Evolutionary conservation across 2,113 vertebrate species (phyloP).

Genomic region (Brachionichthys hirsutus): DNA sequence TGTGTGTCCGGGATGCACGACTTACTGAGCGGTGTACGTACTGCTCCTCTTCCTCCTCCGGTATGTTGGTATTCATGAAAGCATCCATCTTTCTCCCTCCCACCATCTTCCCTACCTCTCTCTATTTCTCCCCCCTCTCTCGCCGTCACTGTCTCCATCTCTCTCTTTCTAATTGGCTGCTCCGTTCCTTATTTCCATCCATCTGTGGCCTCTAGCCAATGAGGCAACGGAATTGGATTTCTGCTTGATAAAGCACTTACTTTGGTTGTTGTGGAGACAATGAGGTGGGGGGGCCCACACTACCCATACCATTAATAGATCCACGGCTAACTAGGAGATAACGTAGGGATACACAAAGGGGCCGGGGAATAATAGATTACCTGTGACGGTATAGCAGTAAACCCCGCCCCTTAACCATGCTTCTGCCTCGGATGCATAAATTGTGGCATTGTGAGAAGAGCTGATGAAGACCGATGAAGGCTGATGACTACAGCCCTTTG

Average conservation of each 20-base stretch:
- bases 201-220: slow-evolving; percentile 68
- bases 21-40: slow-evolving; percentile 34
- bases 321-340: slow-evolving; percentile 34
- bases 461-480: slow-evolving; percentile 39
- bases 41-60: slow-evolving; percentile 35
- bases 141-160: slow-evolving; percentile 27
- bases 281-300: slow-evolving; percentile 28
- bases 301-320: slow-evolving; percentile 36
- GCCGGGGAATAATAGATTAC: slow-evolving; percentile 32
- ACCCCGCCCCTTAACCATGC: slow-evolving; percentile 23
- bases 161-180: slow-evolving; percentile 69
- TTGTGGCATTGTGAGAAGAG: slow-evolving; percentile 23
- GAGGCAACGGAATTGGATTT: slow-evolving; percentile 73
- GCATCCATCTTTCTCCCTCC: slow-evolving; percentile 43
- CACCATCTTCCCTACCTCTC: slow-evolving; percentile 3
- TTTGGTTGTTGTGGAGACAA: slow-evolving; percentile 61
- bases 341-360: slow-evolving; percentile 19
- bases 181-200: slow-evolving; percentile 51
- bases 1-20: slow-evolving; percentile 13
- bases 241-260: slow-evolving; percentile 74
- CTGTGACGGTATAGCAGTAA: slow-evolving; percentile 35
- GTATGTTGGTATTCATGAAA: slow-evolving; percentile 53
- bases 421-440: slow-evolving; percentile 15
- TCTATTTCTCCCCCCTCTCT: slow-evolving; percentile 20
- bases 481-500: slow-evolving; percentile 26